Evolutionary conservation across 1,140 invertebrate genomes (phyloP).

Genomic region (Scylla paramamosain): DNA sequence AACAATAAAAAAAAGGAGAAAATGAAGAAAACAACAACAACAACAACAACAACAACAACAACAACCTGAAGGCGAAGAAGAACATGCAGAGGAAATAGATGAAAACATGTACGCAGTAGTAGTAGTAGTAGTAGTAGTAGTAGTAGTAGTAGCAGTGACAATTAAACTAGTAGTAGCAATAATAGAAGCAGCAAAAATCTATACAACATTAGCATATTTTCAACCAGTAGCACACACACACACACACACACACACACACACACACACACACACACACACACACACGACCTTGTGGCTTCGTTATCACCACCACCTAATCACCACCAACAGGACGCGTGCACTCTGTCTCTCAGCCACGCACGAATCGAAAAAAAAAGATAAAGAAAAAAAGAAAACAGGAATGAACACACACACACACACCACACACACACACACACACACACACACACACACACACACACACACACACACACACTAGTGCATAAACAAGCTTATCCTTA

Average conservation of each 20-base stretch:
- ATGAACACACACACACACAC: constrained; percentile 5
- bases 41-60: too few species aligned
- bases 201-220: too few species aligned
- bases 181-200: too few species aligned
- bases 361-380: too few species aligned
- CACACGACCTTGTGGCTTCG: neutral
- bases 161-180: too few species aligned
- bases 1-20: too few species aligned
- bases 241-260: neutral
- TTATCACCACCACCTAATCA: constrained; percentile 21
- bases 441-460: constrained; percentile 21
- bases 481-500: neutral
- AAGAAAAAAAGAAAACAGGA: too few species aligned
- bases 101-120: neutral
- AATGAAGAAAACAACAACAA: too few species aligned
- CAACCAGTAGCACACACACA: too few species aligned
- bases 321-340: neutral
- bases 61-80: too few species aligned
- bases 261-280: constrained; percentile 8
- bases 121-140: neutral
- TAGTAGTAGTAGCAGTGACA: too few species aligned
- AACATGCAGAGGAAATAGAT: too few species aligned
- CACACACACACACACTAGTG: neutral
- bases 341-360: neutral
- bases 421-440: constrained; percentile 20